These are phyloP conservation scores for Hypercompe scribonia DNA, from an alignment of 2,888 invertebrate genomes.

Conservation along the genomic window DNA sequence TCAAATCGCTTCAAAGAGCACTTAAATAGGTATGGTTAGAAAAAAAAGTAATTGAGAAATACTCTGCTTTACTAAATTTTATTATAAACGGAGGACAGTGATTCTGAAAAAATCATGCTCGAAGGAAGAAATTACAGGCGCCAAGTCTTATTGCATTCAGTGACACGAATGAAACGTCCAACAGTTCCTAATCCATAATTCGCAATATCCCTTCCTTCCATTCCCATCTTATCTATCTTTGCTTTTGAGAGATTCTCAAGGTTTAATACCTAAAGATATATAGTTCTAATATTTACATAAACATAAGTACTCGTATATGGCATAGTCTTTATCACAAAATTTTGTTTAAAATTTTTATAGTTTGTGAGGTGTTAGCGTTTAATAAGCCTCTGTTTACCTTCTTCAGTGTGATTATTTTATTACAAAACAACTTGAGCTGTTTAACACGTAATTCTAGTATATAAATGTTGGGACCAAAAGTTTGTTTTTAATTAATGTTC, in stretches of 20 bases:
- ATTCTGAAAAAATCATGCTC: neutral
- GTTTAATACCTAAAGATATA: neutral
- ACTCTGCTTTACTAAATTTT: neutral
- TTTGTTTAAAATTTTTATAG: neutral
- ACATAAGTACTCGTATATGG: too few species aligned
- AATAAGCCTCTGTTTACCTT: neutral
- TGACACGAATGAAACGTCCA: neutral
- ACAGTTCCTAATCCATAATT: neutral
- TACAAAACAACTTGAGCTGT: conserved; percentile 4
- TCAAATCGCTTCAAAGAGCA: neutral
- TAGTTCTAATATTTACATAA: too few species aligned
- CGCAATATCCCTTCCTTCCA: neutral
- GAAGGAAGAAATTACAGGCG: neutral
- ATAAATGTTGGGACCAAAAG: conserved; percentile 22
- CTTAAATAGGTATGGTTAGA: neutral
- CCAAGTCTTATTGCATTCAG: neutral
- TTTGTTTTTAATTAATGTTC: conserved; percentile 44
- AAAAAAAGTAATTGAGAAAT: neutral
- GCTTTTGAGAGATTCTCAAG: too few species aligned
- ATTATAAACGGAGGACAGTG: too few species aligned
- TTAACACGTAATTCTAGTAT: neutral
- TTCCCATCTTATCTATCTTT: neutral
- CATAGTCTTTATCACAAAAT: neutral
- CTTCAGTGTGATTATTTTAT: neutral
- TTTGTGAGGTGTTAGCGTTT: neutral